Evolutionary conservation across 2,113 vertebrate genomes (phyloP).

Genomic region (Mesoclemmys tuberculata): DNA sequence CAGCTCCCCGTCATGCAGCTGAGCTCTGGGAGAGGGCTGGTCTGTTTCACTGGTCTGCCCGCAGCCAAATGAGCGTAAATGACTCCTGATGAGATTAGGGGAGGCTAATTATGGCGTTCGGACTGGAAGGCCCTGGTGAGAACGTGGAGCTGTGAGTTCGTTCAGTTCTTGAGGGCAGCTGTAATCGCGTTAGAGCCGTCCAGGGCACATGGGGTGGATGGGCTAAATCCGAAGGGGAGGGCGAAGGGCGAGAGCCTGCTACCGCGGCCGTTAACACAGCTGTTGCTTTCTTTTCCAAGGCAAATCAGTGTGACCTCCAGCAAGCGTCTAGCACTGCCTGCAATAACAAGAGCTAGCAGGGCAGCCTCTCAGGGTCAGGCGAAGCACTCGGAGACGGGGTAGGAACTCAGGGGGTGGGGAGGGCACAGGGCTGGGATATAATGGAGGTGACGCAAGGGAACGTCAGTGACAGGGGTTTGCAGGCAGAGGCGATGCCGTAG

Average conservation of each 20-base stretch:
- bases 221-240: too few species aligned
- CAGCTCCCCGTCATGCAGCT: neutral
- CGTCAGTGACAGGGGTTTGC: neutral
- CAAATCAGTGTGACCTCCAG: fast-evolving
- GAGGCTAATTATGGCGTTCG: neutral
- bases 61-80: neutral
- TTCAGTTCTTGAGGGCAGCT: neutral
- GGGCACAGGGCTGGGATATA: neutral
- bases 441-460: neutral
- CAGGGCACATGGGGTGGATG: neutral
- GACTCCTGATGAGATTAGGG: neutral
- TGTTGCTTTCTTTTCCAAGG: neutral
- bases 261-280: neutral
- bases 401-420: neutral
- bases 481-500: neutral
- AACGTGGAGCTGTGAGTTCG: neutral
- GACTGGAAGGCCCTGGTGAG: neutral
- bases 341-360: neutral
- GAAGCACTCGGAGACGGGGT: fast-evolving
- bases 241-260: neutral
- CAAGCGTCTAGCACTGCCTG: neutral
- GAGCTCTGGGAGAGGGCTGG: neutral
- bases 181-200: neutral
- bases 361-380: neutral
- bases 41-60: neutral